Base-by-base conservation (phyloP, 2,888 invertebrate genomes). In the Schizotus pectinicornis region DNA sequence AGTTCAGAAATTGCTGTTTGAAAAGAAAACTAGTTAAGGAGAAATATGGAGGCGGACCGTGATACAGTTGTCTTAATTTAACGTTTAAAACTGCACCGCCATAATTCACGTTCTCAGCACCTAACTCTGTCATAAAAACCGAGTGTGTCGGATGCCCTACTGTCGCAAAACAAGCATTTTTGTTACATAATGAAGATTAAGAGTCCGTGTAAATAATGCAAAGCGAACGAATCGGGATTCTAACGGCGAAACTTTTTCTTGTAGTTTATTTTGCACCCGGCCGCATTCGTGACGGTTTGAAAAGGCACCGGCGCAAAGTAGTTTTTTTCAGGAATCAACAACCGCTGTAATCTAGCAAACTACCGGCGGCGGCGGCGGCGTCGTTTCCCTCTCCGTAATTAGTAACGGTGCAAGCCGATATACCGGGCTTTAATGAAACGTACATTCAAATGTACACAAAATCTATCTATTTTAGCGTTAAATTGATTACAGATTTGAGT, bases 371-470 rank as follows among this genome's bases (percentile, higher is more conserved):
- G 63, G 43, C 63, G 63, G 30, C 53, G 46, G 22, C 22, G 51
- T 54, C 54, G 54, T 53, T 63, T 63, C 60, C 59, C 37, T 6
- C 46, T 51, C 31, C 42, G 47, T 61, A 63, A 63, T 63, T 63
- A 63, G 58, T 51, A 51, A 38, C 45, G 53, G 38, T 45, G 53
- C 38, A 30, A 33, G 35, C 38, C 53, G 45, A 53, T 45, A 59
- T 51, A 56, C 51, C 2, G 3, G 39, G 36, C 50, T 56, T 31
- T 62, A 56, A 62, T 62, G 59, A 52, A 59, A 55, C 53, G 43
- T 47, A 55, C 48, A 50, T 58, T 58, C 55, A 51, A 42, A 51
- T 49, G n/a, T n/a, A n/a, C n/a, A n/a, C n/a, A n/a, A n/a, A n/a
- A n/a, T n/a, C n/a, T n/a, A n/a, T n/a, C n/a, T n/a, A n/a, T n/a